A percentile compares a stretch with the other conserved stretches of the same genome.
phyloP scores from a whole-genome alignment of 2,113 vertebrate genomes.

The Tapirus terrestris region DNA sequence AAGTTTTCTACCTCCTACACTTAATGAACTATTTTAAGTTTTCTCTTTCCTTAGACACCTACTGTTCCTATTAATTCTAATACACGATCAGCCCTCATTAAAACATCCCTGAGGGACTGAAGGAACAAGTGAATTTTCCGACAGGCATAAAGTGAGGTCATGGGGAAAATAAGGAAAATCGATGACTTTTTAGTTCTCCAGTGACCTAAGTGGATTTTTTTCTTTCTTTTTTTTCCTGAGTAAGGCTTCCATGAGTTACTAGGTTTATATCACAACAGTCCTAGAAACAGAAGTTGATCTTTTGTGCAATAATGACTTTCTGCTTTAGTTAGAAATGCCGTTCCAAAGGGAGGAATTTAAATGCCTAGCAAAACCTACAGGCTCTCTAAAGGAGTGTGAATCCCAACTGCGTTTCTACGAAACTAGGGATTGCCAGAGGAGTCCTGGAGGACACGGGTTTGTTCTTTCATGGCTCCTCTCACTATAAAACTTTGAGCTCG shows the following conservation, averaged over 20 bases:
- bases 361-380: background rate
- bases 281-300: background rate
- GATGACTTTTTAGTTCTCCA: background rate
- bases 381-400: background rate
- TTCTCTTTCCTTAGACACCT: slow-evolving; percentile 81
- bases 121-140: background rate
- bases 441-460: accelerated
- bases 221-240: background rate
- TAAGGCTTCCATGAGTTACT: background rate
- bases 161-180: background rate
- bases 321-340: slow-evolving; percentile 48
- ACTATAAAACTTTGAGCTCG: background rate
- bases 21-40: slow-evolving; percentile 81
- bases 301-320: background rate
- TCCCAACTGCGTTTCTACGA: accelerated
- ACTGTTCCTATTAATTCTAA: slow-evolving; percentile 83
- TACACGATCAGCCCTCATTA: slow-evolving; percentile 68
- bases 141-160: slow-evolving; percentile 47
- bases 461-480: background rate
- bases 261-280: background rate
- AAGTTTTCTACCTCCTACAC: slow-evolving; percentile 81
- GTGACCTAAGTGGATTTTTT: background rate
- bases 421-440: background rate
- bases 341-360: slow-evolving; percentile 28
- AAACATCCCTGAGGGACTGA: slow-evolving; percentile 58